Evolutionary conservation across 30 jellyfish, hydroid and myxozoan genomes (phyloP).

Genomic region (Sanderia malayensis): DNA sequence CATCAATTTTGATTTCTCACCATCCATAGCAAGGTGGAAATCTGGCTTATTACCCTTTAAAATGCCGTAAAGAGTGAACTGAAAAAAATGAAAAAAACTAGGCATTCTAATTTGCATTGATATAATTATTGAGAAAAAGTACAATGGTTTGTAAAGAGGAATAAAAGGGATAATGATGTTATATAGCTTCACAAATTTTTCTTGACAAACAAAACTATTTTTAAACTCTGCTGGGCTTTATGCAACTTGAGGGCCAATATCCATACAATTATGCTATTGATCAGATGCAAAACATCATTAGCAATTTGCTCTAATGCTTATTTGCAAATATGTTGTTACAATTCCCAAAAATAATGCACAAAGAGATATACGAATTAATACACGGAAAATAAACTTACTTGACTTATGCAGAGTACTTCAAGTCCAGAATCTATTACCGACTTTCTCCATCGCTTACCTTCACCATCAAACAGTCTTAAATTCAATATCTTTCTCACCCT

Average conservation of each 20-base stretch:
- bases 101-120: neutral
- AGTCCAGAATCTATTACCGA: conserved; percentile 74
- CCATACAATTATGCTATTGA: no score
- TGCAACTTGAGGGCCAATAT: no score
- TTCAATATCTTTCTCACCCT: conserved; percentile 79
- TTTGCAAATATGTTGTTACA: no score
- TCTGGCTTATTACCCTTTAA: conserved; percentile 94
- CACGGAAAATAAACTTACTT: conserved; percentile 60
- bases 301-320: no score
- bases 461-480: conserved; percentile 60
- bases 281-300: no score
- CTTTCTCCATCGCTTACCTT: conserved; percentile 64
- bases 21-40: conserved; percentile 86
- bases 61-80: conserved; percentile 80
- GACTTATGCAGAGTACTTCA: conserved; percentile 85
- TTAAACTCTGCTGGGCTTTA: no score
- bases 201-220: neutral
- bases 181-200: neutral
- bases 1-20: conserved; percentile 59
- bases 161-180: neutral
- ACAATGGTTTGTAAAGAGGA: no score
- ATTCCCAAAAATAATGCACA: no score
- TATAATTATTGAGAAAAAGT: neutral
- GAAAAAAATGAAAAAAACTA: neutral
- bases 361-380: no score